Percentiles rank a stretch among this genome's conserved stretches.
These are phyloP conservation scores for Takifugu ocellatus DNA, from an alignment of 2,797 vertebrate species.

Conservation along the genomic window DNA sequence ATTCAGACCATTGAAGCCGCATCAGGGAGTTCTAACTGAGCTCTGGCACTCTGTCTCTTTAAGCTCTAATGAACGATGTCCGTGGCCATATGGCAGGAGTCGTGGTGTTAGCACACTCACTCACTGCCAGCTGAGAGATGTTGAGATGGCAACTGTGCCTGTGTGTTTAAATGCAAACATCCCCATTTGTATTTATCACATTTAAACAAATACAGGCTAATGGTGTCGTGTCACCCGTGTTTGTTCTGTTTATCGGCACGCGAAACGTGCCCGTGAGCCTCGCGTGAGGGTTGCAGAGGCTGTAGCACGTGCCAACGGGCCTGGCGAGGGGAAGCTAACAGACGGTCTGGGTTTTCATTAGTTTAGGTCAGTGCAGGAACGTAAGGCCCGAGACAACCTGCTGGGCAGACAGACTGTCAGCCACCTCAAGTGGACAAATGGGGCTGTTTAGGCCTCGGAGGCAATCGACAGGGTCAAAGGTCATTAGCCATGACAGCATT, in stretches of 20 bases:
- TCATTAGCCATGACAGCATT: conserved; percentile 33
- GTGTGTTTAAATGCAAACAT: not conserved
- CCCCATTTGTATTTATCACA: not conserved
- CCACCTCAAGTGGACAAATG: conserved; percentile 59
- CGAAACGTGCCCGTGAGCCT: conserved; percentile 14
- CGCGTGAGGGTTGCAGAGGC: conserved; percentile 34
- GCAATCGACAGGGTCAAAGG: conserved; percentile 52
- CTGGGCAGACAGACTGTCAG: conserved; percentile 68
- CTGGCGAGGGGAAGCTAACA: conserved; percentile 56
- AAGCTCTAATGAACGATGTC: conserved; percentile 71
- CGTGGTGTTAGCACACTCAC: conserved; percentile 49
- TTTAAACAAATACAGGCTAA: conserved; percentile 1
- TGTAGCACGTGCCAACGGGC: conserved; percentile 42
- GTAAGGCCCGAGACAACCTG: conserved; percentile 60
- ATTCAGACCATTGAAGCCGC: too few relatives aligned
- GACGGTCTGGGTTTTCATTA: conserved; percentile 55
- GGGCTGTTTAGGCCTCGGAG: conserved; percentile 34
- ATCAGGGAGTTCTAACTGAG: conserved; percentile 34
- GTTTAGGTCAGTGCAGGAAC: conserved; percentile 59
- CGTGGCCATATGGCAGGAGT: conserved; percentile 66
- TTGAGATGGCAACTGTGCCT: conserved; percentile 24
- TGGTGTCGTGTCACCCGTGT: conserved; percentile 4
- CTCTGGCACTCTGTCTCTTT: conserved; percentile 49
- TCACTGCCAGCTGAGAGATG: conserved; percentile 44
- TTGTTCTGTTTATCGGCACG: conserved; percentile 23